A percentile compares a stretch with the other conserved stretches of the same genome.
phyloP scores from a whole-genome alignment of 2,888 invertebrate species.

The Polymixis flavicincta region DNA sequence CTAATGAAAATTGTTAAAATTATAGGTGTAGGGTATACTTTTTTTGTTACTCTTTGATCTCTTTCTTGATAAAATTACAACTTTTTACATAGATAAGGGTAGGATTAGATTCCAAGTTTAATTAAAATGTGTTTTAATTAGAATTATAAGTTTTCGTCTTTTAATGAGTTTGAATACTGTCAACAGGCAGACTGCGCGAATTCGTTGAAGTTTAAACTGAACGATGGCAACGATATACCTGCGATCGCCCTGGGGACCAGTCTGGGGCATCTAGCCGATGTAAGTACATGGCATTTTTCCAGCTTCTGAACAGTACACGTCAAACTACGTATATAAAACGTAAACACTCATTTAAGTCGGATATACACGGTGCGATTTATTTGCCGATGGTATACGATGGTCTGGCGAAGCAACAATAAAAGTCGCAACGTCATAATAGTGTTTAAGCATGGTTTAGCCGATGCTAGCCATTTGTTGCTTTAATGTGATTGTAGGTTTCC shows the following conservation, averaged over 20 bases:
- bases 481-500: neutral
- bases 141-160: constrained; percentile 5
- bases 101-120: constrained; percentile 9
- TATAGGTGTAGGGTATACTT: too few relatives aligned
- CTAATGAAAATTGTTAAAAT: neutral
- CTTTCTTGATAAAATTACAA: neutral
- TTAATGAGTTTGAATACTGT: constrained; percentile 33
- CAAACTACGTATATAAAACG: neutral
- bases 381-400: neutral
- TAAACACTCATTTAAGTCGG: neutral
- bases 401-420: neutral
- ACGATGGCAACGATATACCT: constrained; percentile 83
- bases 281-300: constrained; percentile 70
- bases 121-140: constrained; percentile 24
- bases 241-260: constrained; percentile 84
- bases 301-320: neutral
- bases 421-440: neutral
- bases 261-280: constrained; percentile 82
- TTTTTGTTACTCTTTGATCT: neutral
- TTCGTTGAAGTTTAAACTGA: constrained; percentile 72
- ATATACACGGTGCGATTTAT: neutral
- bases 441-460: neutral
- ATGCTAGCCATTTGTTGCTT: neutral
- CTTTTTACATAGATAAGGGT: constrained; percentile 12
- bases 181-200: constrained; percentile 64